Evolutionary conservation across 2,888 invertebrate species (phyloP).

Genomic region (Drosophila pseudotakahashii): DNA sequence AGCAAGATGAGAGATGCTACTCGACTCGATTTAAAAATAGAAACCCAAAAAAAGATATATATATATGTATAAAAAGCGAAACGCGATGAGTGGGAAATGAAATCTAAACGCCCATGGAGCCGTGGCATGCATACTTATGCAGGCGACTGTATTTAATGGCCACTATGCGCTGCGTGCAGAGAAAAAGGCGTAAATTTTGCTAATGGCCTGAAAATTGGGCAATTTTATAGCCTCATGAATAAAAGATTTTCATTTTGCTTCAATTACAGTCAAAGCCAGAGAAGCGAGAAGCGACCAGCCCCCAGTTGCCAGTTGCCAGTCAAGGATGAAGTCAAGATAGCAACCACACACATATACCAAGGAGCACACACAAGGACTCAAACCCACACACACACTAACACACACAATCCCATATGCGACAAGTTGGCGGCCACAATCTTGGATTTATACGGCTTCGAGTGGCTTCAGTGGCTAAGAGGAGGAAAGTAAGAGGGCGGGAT

Average conservation of each 20-base stretch:
- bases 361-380: constrained; percentile 16
- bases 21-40: constrained; percentile 53
- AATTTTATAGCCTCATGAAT: constrained; percentile 84
- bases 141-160: constrained; percentile 77
- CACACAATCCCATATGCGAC: constrained; percentile 62
- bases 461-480: constrained; percentile 45
- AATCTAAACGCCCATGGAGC: constrained; percentile 62
- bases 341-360: constrained; percentile 51
- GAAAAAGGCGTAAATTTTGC: constrained; percentile 84
- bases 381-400: constrained; percentile 24
- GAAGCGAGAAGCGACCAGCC: constrained; percentile 31
- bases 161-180: constrained; percentile 74
- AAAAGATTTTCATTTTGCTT: constrained; percentile 82
- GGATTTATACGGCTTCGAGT: constrained; percentile 76
- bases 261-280: constrained; percentile 77
- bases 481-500: neutral
- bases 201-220: constrained; percentile 84
- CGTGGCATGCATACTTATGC: constrained; percentile 71
- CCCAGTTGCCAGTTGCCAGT: constrained; percentile 50
- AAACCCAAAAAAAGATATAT: constrained; percentile 1
- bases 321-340: constrained; percentile 73
- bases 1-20: neutral
- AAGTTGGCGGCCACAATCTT: constrained; percentile 77
- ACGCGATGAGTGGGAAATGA: constrained; percentile 50
- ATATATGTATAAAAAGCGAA: neutral